These are phyloP conservation scores for Brachyptera putata DNA, from an alignment of 2,888 invertebrate genomes.

Conservation along the genomic window DNA sequence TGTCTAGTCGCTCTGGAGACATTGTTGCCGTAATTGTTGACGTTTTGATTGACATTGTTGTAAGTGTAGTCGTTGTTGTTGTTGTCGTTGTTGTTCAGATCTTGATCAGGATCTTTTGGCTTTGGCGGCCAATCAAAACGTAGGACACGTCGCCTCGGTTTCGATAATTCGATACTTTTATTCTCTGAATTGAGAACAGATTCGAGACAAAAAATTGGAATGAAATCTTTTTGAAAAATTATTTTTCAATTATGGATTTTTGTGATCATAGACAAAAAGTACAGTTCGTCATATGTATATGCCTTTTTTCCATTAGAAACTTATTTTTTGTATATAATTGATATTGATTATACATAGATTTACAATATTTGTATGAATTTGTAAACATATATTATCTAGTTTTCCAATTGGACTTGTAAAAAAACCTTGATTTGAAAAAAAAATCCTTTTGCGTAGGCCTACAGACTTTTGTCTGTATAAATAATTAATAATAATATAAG, in stretches of 20 bases:
- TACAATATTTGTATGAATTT: no score
- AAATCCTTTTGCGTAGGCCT: no score
- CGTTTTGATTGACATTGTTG: not conserved
- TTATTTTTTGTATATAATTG: no score
- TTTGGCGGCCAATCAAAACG: constrained; percentile 27
- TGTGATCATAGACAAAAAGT: no score
- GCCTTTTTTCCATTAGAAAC: no score
- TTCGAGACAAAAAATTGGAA: not conserved
- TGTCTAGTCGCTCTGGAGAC: not conserved
- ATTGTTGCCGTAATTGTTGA: not conserved
- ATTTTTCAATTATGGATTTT: not conserved
- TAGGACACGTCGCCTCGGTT: constrained; percentile 19
- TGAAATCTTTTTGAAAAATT: not conserved
- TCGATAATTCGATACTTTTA: constrained; percentile 4
- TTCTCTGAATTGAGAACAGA: constrained; percentile 12
- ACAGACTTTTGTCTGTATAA: no score
- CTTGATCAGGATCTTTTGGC: constrained; percentile 4
- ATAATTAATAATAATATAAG: no score
- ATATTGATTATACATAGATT: no score
- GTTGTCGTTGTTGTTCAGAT: constrained; percentile 7
- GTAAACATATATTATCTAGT: no score
- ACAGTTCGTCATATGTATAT: no score
- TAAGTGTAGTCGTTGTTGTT: not conserved
- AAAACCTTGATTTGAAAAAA: no score
- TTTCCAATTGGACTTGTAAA: no score